Conservation (phyloP, 2,113 vertebrate species). For the Leucoraja erinaceus region DNA sequence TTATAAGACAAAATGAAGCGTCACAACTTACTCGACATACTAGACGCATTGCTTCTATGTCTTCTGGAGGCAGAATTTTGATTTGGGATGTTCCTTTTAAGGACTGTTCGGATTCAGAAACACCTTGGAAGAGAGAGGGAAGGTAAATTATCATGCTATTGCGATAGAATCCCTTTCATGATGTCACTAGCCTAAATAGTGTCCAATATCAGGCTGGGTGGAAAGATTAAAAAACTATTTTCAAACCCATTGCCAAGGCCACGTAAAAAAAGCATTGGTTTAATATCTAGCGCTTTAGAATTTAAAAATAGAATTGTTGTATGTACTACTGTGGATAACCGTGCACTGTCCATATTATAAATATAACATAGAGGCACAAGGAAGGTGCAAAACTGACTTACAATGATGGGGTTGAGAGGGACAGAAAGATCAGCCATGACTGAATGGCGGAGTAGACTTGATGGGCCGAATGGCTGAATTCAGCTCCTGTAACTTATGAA, state of each 20-base stretch:
- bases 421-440: no score
- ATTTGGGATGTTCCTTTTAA: constrained; percentile 97
- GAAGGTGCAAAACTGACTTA: neutral
- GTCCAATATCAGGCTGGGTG: neutral
- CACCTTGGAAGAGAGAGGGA: constrained; percentile 62
- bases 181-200: neutral
- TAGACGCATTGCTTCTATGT: constrained; percentile 88
- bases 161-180: neutral
- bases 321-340: neutral
- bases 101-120: constrained; percentile 94
- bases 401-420: neutral
- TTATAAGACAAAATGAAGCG: neutral
- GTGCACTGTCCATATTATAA: neutral
- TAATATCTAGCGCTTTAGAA: neutral
- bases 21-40: constrained; percentile 64
- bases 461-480: no score
- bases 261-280: neutral
- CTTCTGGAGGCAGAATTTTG: constrained; percentile 83
- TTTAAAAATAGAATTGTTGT: neutral
- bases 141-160: neutral
- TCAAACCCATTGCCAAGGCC: neutral
- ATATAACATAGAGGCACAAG: neutral
- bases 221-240: neutral
- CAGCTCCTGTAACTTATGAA: no score
- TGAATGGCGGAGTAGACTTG: no score